A percentile compares a stretch with the other conserved stretches of the same genome.
Conservation (phyloP, 2,797 vertebrate genomes). For the Neomorphus geoffroyi region DNA sequence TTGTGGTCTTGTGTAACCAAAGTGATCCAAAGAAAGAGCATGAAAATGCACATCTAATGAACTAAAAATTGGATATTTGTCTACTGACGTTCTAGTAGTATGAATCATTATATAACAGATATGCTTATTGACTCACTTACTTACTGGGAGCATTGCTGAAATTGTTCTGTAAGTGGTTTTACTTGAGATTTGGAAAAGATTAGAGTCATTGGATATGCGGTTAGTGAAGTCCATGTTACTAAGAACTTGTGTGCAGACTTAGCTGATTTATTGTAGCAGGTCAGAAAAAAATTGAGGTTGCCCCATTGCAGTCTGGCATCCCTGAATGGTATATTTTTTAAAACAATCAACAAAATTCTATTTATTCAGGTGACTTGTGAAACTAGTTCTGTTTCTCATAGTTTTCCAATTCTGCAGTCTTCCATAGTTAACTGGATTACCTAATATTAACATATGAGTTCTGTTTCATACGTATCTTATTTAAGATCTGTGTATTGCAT, state of each 20-base stretch:
- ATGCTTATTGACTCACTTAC: background rate
- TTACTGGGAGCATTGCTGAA: background rate
- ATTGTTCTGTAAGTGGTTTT: background rate
- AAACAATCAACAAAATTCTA: background rate
- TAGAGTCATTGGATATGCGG: background rate
- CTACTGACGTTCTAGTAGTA: background rate
- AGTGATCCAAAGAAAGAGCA: background rate
- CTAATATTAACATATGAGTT: background rate
- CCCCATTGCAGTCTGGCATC: background rate
- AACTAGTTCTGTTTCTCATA: background rate
- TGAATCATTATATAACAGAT: background rate
- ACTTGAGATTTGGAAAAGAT: background rate
- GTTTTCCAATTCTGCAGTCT: background rate
- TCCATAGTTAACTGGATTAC: background rate
- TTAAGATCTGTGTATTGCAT: conserved; percentile 15
- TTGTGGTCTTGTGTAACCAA: background rate
- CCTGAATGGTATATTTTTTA: background rate
- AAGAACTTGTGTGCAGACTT: background rate
- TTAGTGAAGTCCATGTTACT: background rate
- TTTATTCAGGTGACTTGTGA: background rate
- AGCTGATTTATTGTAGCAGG: background rate
- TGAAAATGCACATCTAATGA: background rate
- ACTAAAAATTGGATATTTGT: background rate
- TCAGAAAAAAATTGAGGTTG: background rate
- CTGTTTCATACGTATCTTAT: background rate